Base-by-base conservation (phyloP, 2,888 invertebrate genomes). In the Camptogramma bilineatum region DNA sequence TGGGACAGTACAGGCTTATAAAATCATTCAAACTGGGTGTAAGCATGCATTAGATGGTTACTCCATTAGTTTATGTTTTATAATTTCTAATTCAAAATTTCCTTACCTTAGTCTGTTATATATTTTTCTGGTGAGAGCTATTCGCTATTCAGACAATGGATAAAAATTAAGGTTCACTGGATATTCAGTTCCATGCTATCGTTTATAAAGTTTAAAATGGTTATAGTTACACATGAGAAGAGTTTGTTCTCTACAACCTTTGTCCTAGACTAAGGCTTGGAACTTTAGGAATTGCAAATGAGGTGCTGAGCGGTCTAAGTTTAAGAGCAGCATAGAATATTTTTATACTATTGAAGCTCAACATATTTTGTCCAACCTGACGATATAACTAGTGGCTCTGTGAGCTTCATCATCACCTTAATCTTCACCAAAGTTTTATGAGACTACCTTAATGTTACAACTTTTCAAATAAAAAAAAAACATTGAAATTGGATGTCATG, bases 211-310 rank as follows among this genome's bases (percentile, higher is more conserved):
- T 39, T 13, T 39, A 39, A 39, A 39, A 39, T 39, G 4, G 34
- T 13, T 34, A n/a, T 48, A 48, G 3, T 21, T n/a, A 72, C 76
- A 51, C 31, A 51, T 51, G 31, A 51, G 16, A 46, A 55, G 31
- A 55, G 46, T 28, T 28, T 18, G 28, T 16, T 28, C 55, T 55
- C 8, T 47, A 31, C 24, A 17, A 28, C 18, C 31, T 46, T 57
- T 50, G 50, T 50, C 47, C 54, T 60, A 57, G 52, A 54, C 48
- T 62, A 56, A 52, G 57, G 52, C 66, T 62, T 63, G 69, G 66
- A 76, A 78, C 72, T 76, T 78, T 70, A 59, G 69, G 78, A 74
- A 79, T 79, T 73, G 73, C 73, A 73, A 70, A 70, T 68, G 66
- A 66, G 62, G 24, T 53, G 44, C 50, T 52, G 65, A 64, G 31